Conservation (phyloP, 2,797 vertebrate species). For the Urocyon cinereoargenteus region DNA sequence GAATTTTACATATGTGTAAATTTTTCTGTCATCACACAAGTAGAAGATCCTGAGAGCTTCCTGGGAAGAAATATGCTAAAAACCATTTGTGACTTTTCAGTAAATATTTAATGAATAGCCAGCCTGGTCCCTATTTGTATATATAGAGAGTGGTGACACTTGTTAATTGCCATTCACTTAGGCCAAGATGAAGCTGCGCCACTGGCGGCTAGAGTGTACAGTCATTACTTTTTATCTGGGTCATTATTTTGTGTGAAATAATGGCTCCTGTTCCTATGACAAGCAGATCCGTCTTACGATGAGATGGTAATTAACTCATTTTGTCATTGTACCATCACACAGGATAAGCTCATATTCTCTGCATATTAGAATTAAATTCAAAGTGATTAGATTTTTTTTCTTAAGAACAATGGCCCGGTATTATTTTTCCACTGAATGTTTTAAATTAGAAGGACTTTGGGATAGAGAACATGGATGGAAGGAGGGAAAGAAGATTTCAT, state of each 20-base stretch:
- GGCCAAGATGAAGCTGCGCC: conserved; percentile 55
- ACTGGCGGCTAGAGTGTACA: background rate
- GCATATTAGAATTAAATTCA: conserved; percentile 56
- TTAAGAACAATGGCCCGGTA: conserved; percentile 41
- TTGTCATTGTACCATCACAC: conserved; percentile 3
- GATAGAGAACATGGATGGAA: conserved; percentile 35
- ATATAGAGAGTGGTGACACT: conserved; percentile 28
- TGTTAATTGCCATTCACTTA: conserved; percentile 64
- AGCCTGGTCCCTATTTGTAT: background rate
- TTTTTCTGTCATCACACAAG: background rate
- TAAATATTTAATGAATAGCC: conserved; percentile 23
- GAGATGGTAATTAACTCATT: conserved; percentile 67
- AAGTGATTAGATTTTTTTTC: conserved; percentile 36
- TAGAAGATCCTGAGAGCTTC: background rate
- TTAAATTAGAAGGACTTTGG: conserved; percentile 64
- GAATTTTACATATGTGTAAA: background rate
- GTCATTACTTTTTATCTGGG: conserved; percentile 65
- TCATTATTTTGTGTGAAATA: conserved; percentile 77
- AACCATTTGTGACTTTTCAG: background rate
- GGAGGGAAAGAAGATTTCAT: conserved; percentile 11
- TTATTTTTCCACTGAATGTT: conserved; percentile 68
- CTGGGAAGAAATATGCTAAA: background rate
- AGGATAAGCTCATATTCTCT: background rate
- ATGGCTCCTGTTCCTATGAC: conserved; percentile 45
- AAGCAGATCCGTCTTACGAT: conserved; percentile 63